These are phyloP conservation scores for Borostomias antarcticus DNA, from an alignment of 2,797 vertebrate genomes.

Conservation along the genomic window DNA sequence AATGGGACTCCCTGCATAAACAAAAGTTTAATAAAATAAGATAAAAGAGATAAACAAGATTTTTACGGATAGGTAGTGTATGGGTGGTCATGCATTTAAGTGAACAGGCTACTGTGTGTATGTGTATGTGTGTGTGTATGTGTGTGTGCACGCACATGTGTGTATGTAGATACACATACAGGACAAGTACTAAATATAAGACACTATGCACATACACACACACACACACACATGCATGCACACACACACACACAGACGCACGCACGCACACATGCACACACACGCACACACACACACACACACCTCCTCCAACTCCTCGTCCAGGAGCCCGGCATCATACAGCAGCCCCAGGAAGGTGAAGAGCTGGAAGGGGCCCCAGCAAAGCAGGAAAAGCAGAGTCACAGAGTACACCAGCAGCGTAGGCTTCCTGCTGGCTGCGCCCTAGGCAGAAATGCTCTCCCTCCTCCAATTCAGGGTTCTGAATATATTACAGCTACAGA, in stretches of 20 bases:
- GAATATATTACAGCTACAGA: slow-evolving; percentile 80
- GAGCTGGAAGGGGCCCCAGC: slow-evolving; percentile 89
- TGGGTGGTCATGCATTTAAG: slow-evolving; percentile 1
- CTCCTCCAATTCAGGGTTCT: slow-evolving; percentile 70
- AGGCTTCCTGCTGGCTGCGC: slow-evolving; percentile 78
- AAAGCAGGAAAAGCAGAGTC: slow-evolving; percentile 83
- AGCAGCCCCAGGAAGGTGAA: slow-evolving; percentile 81
- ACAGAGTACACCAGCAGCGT: slow-evolving; percentile 80
- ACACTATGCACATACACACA: slow-evolving; percentile 2
- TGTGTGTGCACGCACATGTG: no score
- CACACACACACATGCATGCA: slow-evolving; percentile 7
- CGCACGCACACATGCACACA: not conserved
- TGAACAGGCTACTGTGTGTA: not conserved
- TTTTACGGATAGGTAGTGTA: no score
- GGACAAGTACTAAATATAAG: no score
- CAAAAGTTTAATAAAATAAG: no score
- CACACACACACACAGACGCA: no score
- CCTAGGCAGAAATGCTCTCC: slow-evolving; percentile 61
- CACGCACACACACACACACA: not conserved
- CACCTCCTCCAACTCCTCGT: slow-evolving; percentile 15
- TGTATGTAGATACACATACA: no score
- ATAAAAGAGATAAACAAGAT: no score
- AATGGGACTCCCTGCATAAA: no score
- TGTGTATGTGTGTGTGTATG: no score
- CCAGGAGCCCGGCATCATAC: slow-evolving; percentile 39